These are phyloP conservation scores for Notocelia uddmanniana DNA, from an alignment of 2,888 invertebrate genomes.

Conservation along the genomic window DNA sequence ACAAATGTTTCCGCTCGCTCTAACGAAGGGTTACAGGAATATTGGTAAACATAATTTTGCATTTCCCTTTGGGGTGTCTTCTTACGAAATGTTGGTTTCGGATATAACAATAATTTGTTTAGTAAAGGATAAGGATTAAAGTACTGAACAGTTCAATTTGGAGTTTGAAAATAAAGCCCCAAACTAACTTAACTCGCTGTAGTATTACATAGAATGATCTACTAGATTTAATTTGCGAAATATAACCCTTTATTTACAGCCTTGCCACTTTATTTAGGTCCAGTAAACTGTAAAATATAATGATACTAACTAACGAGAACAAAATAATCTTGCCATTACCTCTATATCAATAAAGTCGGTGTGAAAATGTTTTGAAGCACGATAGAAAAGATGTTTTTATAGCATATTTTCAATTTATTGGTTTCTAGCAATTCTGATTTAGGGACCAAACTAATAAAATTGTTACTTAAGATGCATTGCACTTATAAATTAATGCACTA, in stretches of 20 bases:
- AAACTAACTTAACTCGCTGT: background rate
- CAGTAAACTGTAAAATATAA: too few species aligned
- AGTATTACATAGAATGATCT: background rate
- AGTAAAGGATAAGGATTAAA: background rate
- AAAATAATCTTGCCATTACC: too few species aligned
- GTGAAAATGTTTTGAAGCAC: background rate
- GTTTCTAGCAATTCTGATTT: too few species aligned
- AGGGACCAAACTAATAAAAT: background rate
- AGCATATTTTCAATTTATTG: too few species aligned
- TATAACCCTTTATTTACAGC: too few species aligned
- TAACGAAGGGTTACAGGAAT: slow-evolving; percentile 28
- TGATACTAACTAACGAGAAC: too few species aligned
- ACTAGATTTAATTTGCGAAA: too few species aligned
- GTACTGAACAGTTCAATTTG: background rate
- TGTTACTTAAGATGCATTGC: too few species aligned
- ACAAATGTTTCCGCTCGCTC: slow-evolving; percentile 42
- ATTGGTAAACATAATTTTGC: slow-evolving; percentile 28
- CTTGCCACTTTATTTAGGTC: too few species aligned
- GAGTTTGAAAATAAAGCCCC: too few species aligned
- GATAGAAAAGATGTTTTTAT: background rate
- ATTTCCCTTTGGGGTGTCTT: slow-evolving; percentile 7
- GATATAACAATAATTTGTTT: slow-evolving; percentile 21
- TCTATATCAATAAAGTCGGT: background rate
- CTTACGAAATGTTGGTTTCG: background rate
- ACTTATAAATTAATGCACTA: background rate